phyloP scores from a whole-genome alignment of 2,888 invertebrate species.

The Pasiphila rectangulata region DNA sequence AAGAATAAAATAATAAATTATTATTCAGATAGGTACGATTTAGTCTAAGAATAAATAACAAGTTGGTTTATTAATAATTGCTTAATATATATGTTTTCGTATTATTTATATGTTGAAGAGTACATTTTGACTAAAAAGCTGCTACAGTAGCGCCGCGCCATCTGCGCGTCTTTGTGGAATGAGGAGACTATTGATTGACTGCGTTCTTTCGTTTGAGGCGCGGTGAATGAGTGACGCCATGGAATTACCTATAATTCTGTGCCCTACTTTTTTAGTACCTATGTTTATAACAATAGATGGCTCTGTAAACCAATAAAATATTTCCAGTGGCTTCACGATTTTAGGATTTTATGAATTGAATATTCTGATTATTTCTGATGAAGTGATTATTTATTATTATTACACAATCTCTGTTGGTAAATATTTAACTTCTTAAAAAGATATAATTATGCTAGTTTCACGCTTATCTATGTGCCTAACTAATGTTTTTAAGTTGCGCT shows the following conservation, averaged over 20 bases:
- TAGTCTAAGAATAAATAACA: background rate
- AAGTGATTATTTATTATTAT: no score
- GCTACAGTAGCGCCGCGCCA: conserved; percentile 61
- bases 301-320: conserved; percentile 36
- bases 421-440: no score
- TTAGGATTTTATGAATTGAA: background rate
- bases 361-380: background rate
- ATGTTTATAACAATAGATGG: conserved; percentile 56
- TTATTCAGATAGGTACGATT: background rate
- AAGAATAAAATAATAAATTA: background rate
- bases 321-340: no score
- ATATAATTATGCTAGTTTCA: no score
- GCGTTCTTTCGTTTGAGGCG: conserved; percentile 12
- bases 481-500: no score
- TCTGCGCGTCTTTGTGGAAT: conserved; percentile 43
- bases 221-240: conserved; percentile 1
- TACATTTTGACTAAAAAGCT: conserved; percentile 32
- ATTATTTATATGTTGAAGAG: background rate
- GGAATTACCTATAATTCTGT: conserved; percentile 3
- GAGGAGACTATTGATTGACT: conserved; percentile 57
- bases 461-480: no score
- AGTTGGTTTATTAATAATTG: background rate
- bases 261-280: conserved; percentile 11
- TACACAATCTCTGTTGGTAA: no score
- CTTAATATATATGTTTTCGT: background rate